Evolutionary conservation across 2,113 vertebrate species (phyloP).

Genomic region (Tapirus terrestris): DNA sequence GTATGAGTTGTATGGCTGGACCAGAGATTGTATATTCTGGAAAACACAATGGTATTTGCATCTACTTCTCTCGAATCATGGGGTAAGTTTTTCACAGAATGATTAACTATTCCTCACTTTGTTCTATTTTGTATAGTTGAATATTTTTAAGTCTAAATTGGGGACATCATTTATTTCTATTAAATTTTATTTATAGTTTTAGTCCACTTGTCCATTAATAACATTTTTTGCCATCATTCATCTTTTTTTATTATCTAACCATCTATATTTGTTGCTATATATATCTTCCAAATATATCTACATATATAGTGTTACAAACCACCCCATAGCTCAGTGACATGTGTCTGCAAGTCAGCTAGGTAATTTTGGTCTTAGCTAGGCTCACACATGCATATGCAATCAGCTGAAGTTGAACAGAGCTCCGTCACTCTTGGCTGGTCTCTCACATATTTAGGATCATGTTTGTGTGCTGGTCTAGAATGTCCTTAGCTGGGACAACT

Average conservation of each 20-base stretch:
- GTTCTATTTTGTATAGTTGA: not conserved
- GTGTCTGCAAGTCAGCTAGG: not conserved
- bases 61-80: conserved; percentile 96
- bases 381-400: not conserved
- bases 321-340: not conserved
- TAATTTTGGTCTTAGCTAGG: not conserved
- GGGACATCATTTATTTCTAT: not conserved
- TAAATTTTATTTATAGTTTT: conserved; percentile 43
- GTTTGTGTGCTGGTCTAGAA: not conserved
- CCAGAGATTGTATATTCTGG: conserved; percentile 98
- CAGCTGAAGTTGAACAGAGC: not conserved
- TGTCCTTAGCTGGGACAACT: not conserved
- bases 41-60: conserved; percentile 96
- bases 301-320: not conserved
- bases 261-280: not conserved
- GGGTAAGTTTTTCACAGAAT: conserved; percentile 87
- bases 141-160: conserved; percentile 42
- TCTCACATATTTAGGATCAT: not conserved
- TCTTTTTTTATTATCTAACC: not conserved
- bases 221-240: not conserved
- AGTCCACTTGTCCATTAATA: not conserved
- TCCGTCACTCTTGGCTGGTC: not conserved
- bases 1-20: conserved; percentile 88
- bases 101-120: not conserved
- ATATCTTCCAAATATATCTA: not conserved